Base-by-base conservation (phyloP, 1,140 invertebrate species). In the Trypoxylus dichotomus region DNA sequence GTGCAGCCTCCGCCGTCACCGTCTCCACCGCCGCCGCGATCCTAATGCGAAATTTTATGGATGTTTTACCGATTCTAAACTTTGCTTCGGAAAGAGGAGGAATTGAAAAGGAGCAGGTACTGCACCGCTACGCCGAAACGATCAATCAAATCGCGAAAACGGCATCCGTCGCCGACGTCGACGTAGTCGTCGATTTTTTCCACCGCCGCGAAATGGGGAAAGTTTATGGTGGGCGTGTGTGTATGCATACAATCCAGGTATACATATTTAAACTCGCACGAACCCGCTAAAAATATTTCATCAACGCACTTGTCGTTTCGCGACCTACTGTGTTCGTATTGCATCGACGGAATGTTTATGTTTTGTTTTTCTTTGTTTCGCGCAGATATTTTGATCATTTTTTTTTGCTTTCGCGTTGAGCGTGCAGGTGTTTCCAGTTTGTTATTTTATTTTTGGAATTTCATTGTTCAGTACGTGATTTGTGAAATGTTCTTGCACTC, bases 31-130 rank as follows among this genome's bases (percentile, higher is more conserved):
- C 19, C 19, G n/a, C 29, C 27, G 42, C 32, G 32, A 37, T 54
- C 68, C 54, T 77, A 74, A 77, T 77, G 54, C 32, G 19, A 47
- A 63, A 75, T 60, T 78, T 78, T 75, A 75, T 74, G 58, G 54
- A 25, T 74, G 41, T 42, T 63, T 60, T 68, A 68, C 60, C 19
- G 60, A 68, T 24, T 68, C 15, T 58, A 74, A 47, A 32, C 27
- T 68, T 37, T 8, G 60, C 24, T 27, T 68, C 32, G 3, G 32
- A 37, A 8, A 37, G 10, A 8, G 15, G 60, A 68, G 24, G 27
- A 68, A 68, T 68, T 68, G 60, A 68, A 68, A 24, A 24, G 60
- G 24, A 68, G 60, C 24, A 29, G 60, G 60, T 68, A 68, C 24
- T 37, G 60, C 27, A 24, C 32, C 27, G 60, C 27, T 19, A 19